Base-by-base conservation (phyloP, 2,888 invertebrate species). In the Coenonympha glycerion region DNA sequence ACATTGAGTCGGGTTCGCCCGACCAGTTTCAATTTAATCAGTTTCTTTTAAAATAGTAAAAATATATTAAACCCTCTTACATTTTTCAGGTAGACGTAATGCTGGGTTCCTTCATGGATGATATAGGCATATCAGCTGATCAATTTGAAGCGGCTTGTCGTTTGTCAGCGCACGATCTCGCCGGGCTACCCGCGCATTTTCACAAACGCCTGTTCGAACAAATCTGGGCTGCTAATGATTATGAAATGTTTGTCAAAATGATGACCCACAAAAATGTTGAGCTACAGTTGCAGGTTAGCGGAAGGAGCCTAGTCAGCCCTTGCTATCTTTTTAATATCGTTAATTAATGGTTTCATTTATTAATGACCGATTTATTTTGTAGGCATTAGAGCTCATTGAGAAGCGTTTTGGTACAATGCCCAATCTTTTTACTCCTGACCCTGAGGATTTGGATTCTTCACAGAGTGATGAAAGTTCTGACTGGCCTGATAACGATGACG, bases 251-350 rank as follows among this genome's bases (percentile, higher is more conserved):
- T 72, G 92, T 93, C 50, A 91, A 93, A 56, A 94, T 97, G 92
- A 97, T 97, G 97, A 93, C 93, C 5, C 95, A 96, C 71, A 93
- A 95, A 66, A 97, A 97, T 76, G 91, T 97, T 18, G 96, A 97
- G 69, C 86, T 97, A 26, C 97, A 97, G 72, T 80, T 97, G 55
- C 88, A 88, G 76, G 88, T 87, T 49, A 18, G 8, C n/a, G n/a
- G n/a, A n/a, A n/a, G n/a, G n/a, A n/a, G n/a, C n/a, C n/a, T n/a
- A n/a, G n/a, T n/a, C n/a, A n/a, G n/a, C n/a, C n/a, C n/a, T n/a
- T n/a, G n/a, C n/a, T n/a, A n/a, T n/a, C n/a, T n/a, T n/a, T n/a
- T n/a, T n/a, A n/a, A n/a, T n/a, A n/a, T n/a, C n/a, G n/a, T n/a
- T n/a, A n/a, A n/a, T n/a, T n/a, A 30, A n/a, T n/a, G n/a, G n/a